Evolutionary conservation across 2,113 vertebrate genomes (phyloP).

Genomic region (Ariopsis seemanni): DNA sequence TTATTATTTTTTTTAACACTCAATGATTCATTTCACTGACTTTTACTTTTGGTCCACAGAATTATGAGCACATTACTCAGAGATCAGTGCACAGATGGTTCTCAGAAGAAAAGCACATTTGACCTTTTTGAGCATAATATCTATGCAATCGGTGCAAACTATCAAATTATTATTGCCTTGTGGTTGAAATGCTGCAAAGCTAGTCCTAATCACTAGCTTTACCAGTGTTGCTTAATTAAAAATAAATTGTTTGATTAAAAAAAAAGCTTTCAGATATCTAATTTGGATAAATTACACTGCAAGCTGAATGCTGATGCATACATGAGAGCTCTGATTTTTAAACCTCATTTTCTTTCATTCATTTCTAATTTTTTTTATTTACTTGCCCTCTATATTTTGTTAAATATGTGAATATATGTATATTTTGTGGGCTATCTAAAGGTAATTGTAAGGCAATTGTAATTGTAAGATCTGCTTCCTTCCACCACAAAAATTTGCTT

Average conservation of each 20-base stretch:
- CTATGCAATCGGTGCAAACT: background rate
- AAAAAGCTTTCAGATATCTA: background rate
- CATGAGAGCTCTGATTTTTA: background rate
- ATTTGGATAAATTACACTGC: background rate
- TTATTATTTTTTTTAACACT: background rate
- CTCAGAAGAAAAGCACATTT: conserved; percentile 3
- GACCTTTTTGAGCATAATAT: conserved; percentile 33
- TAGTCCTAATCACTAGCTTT: background rate
- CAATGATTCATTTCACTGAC: background rate
- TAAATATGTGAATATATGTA: background rate
- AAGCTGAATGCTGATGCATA: background rate
- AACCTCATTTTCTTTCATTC: background rate
- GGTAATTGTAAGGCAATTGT: background rate
- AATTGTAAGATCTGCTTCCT: background rate
- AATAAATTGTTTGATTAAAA: background rate
- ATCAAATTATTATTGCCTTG: background rate
- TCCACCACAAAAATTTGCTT: background rate
- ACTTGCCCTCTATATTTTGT: background rate
- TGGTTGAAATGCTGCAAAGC: conserved; percentile 1
- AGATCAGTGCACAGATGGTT: conserved; percentile 18
- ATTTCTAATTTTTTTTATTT: background rate
- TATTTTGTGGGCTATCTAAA: background rate
- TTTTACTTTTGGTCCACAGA: conserved; percentile 9
- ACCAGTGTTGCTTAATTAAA: background rate
- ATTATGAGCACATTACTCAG: conserved; percentile 22